Evolutionary conservation across 2,797 vertebrate genomes (phyloP).

Genomic region (Streptopelia turtur): DNA sequence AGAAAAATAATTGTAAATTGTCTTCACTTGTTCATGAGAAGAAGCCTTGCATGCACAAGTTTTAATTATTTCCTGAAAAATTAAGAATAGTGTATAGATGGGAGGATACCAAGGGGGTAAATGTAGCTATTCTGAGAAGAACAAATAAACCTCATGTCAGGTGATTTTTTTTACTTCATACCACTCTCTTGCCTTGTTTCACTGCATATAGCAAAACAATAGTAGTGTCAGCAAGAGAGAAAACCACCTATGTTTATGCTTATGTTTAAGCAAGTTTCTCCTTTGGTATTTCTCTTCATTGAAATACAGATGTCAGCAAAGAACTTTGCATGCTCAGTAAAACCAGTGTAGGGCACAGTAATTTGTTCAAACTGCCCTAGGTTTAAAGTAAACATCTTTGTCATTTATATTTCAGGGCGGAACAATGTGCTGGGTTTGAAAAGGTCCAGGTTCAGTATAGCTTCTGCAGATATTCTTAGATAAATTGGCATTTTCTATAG

Average conservation of each 20-base stretch:
- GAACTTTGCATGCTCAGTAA: rapidly evolving
- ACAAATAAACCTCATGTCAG: not conserved
- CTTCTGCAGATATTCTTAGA: not conserved
- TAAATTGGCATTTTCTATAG: not conserved
- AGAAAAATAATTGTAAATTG: not conserved
- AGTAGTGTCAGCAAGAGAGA: not conserved
- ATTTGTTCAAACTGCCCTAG: not conserved
- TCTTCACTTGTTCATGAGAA: not conserved
- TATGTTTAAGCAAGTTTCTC: not conserved
- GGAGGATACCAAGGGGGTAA: not conserved
- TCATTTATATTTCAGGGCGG: not conserved
- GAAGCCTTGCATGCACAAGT: not conserved
- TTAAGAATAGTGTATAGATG: not conserved
- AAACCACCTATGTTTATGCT: not conserved
- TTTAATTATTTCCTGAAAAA: not conserved
- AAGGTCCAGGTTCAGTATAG: not conserved
- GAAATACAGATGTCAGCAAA: not conserved
- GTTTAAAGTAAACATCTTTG: not conserved
- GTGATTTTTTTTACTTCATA: not conserved
- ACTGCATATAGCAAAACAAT: not conserved
- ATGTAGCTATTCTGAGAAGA: not conserved
- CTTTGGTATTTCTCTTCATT: not conserved
- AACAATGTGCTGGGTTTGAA: not conserved
- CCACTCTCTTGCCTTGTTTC: not conserved
- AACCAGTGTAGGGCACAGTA: not conserved